These are phyloP conservation scores for Ailurus styani DNA, from an alignment of 2,113 vertebrate species.

Conservation along the genomic window DNA sequence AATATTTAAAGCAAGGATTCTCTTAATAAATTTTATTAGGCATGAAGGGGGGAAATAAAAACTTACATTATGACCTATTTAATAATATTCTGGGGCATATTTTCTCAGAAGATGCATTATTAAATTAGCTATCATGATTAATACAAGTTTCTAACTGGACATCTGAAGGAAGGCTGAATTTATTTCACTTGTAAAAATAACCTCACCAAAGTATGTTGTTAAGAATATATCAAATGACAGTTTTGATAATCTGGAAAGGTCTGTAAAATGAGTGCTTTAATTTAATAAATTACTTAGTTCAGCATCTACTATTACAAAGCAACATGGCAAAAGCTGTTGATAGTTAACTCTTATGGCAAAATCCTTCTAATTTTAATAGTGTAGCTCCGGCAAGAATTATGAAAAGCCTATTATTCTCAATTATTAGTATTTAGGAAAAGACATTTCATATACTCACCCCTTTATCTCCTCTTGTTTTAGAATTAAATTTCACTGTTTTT, in stretches of 20 bases:
- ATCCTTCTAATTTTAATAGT: slow-evolving; percentile 21
- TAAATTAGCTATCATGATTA: not conserved
- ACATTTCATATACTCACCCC: slow-evolving; percentile 89
- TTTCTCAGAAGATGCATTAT: not conserved
- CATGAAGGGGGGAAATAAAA: not conserved
- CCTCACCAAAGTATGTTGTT: not conserved
- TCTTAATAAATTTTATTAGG: slow-evolving; percentile 25
- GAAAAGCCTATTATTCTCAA: slow-evolving; percentile 14
- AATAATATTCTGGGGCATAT: not conserved
- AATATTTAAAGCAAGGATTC: slow-evolving; percentile 22
- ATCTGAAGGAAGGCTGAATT: not conserved
- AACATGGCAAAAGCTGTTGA: not conserved
- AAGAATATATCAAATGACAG: slow-evolving; percentile 23
- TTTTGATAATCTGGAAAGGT: slow-evolving; percentile 34
- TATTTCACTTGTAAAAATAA: slow-evolving; percentile 29
- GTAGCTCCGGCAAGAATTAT: not conserved
- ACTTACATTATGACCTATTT: not conserved
- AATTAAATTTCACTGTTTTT: slow-evolving; percentile 99
- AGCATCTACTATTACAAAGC: not conserved
- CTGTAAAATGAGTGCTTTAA: not conserved
- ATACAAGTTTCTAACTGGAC: not conserved
- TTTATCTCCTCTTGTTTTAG: slow-evolving; percentile 94
- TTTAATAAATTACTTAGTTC: slow-evolving; percentile 3
- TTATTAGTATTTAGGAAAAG: slow-evolving; percentile 43
- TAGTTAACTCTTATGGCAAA: not conserved